phyloP scores from a whole-genome alignment of 2,888 invertebrate species.

The Eupithecia inturbata region DNA sequence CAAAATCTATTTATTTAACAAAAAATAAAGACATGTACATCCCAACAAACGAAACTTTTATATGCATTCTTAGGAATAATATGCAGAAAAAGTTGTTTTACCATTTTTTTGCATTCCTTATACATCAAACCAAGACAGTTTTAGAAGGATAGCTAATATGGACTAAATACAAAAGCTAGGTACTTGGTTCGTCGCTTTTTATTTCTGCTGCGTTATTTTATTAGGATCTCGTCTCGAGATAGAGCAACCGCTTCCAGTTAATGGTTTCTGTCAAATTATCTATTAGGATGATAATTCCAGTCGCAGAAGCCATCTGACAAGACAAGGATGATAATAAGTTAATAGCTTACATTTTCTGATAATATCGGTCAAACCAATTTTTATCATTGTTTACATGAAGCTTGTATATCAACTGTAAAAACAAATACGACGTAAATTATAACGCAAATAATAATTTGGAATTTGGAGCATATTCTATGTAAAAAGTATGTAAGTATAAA shows the following conservation, averaged over 20 bases:
- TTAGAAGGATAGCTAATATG: background rate
- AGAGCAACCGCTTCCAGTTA: background rate
- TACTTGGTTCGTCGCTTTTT: background rate
- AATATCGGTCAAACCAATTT: conserved; percentile 24
- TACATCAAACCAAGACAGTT: background rate
- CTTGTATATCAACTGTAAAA: background rate
- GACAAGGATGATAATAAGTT: too few species aligned
- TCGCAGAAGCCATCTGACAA: too few species aligned
- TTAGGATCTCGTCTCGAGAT: background rate
- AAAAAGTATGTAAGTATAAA: conserved; percentile 55
- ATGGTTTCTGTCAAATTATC: conserved; percentile 23
- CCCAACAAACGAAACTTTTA: background rate
- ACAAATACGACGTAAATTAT: conserved; percentile 11
- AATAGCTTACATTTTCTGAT: conserved; percentile 27
- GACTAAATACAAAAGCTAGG: background rate
- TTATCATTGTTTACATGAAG: conserved; percentile 29
- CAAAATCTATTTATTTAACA: conserved; percentile 6
- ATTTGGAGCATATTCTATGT: conserved; percentile 47
- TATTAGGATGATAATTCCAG: conserved; percentile 19
- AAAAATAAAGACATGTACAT: background rate
- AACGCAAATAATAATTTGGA: conserved; percentile 20
- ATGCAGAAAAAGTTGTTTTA: background rate
- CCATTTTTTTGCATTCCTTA: background rate
- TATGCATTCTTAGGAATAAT: background rate
- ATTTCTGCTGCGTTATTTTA: background rate